These are phyloP conservation scores for Rhopilema esculentum DNA, from an alignment of 30 jellyfish, hydroid and myxozoan species.

Conservation along the genomic window DNA sequence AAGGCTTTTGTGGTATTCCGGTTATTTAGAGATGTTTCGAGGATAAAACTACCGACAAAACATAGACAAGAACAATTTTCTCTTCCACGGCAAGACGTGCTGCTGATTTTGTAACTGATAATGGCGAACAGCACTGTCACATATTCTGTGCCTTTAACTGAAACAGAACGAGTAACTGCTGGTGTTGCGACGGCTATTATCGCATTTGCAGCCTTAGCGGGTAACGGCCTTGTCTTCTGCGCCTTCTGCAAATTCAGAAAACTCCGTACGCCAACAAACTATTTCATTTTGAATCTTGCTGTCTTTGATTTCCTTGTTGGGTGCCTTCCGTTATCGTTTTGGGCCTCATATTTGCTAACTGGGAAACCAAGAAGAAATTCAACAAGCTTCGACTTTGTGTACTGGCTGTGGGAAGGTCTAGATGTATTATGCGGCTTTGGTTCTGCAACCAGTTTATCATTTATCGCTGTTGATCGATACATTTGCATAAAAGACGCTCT, in stretches of 20 bases:
- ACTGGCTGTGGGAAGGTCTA: constrained; percentile 49
- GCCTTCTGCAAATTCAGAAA: constrained; percentile 48
- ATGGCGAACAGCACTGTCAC: constrained; percentile 4
- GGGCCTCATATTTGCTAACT: constrained; percentile 28
- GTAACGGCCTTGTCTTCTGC: constrained; percentile 58
- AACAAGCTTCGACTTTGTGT: constrained; percentile 1
- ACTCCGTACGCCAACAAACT: constrained; percentile 64
- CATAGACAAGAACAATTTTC: neutral
- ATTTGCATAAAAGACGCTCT: constrained; percentile 55
- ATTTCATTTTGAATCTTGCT: constrained; percentile 53
- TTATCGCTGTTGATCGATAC: constrained; percentile 62
- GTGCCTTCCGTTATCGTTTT: constrained; percentile 31
- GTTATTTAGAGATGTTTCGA: too few relatives aligned
- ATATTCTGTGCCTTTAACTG: neutral
- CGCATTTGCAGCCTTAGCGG: constrained; percentile 36
- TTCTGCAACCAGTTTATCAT: constrained; percentile 31
- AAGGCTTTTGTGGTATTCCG: too few relatives aligned
- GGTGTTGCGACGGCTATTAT: constrained; percentile 30
- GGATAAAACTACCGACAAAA: too few relatives aligned
- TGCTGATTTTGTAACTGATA: neutral
- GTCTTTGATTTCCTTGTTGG: constrained; percentile 63
- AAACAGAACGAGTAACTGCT: constrained; percentile 23
- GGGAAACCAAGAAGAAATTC: constrained; percentile 1
- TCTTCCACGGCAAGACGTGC: neutral
- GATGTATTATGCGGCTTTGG: constrained; percentile 40